Base-by-base conservation (phyloP, 1,140 invertebrate genomes). In the Rhynchophorus ferrugineus region DNA sequence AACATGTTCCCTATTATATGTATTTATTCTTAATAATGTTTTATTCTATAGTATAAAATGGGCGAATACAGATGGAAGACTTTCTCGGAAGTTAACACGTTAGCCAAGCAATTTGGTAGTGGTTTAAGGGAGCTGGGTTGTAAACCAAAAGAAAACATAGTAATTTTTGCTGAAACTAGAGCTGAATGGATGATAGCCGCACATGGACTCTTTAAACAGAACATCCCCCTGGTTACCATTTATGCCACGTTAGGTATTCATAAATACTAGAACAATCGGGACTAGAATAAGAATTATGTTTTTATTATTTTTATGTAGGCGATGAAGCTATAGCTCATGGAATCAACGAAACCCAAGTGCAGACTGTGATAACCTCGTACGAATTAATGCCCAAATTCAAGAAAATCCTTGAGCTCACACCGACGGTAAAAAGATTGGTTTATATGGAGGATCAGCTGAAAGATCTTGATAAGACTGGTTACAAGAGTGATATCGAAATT, bases 131-230 rank as follows among this genome's bases (percentile, higher is more conserved):
- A 82, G 61, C 18, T 72, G 57, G 71, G 70, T 3, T 74, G 79
- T 44, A 60, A 76, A 57, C 75, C 78, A 0, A 71, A 72, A 35
- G 64, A 78, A 44, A 83, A 81, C 54, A 73, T 98, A 51, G 87
- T 91, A 13, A 89, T 99, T 60, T 98, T 97, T 73, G 91, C 95
- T 0, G 96, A 99, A 75, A 99, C 95, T 0, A 76, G 95, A 56
- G 87, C 87, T 17, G 95, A 99, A 75, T 99, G 95, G 95, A 86
- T 98, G 81, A 82, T 97, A 29, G 85, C 91, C 1, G 89, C 93
- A 3, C 87, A 96, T 64, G 90, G 90, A 37, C 88, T 91, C 68
- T 95, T 98, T 71, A 94, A 90, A 65, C 89, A 90, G 69, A 92
- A 89, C 68, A 85, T 92, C 67, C 83, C 89, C 77, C 86, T 98